Base-by-base conservation (phyloP, 2,113 vertebrate genomes). In the Microcebus ravelobensis region DNA sequence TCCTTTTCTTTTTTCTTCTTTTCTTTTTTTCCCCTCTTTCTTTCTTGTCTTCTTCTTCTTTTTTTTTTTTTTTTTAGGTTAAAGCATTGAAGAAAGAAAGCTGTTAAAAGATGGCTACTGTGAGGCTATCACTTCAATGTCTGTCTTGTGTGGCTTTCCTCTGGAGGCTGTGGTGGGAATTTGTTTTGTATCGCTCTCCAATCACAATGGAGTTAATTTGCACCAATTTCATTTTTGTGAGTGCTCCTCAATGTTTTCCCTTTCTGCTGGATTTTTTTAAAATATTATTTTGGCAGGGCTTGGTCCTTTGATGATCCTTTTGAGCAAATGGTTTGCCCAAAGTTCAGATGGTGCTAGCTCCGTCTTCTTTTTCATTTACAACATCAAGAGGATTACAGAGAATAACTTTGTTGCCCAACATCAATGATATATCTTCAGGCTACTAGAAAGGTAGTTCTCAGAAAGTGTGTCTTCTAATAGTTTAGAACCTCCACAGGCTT, bases 401-500 rank as follows among this genome's bases (percentile, higher is more conserved):
- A 98, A 99, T 98, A 98, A 99, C 99, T 99, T 99, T 98, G 98
- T 99, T 99, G 98, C 98, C 98, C 98, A 98, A 99, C 99, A 99
- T 99, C 99, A 99, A 99, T 98, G 98, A 98, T 98, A 36, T 98
- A 98, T 98, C 99, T 99, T 99, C 99, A 98, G 98, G 98, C 98
- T 98, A 98, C 98, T 98, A 99, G 98, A 99, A 99, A 99, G 99
- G 98, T 98, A 98, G 98, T 98, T 98, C 99, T 99, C 99, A 99
- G 99, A 99, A 99, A 98, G 98, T 98, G 98, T 98, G 98, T 98
- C 99, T 99, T 99, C 99, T 99, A 99, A 99, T 99, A 99, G 98
- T 99, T 99, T 98, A 99, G 98, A 98, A 98, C 98, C 98, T 98
- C 99, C 98, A 98, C 98, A 99, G 98, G 99, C 98, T 99, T 99